phyloP scores from a whole-genome alignment of 1,140 invertebrate species.

The Sinonovacula constricta region DNA sequence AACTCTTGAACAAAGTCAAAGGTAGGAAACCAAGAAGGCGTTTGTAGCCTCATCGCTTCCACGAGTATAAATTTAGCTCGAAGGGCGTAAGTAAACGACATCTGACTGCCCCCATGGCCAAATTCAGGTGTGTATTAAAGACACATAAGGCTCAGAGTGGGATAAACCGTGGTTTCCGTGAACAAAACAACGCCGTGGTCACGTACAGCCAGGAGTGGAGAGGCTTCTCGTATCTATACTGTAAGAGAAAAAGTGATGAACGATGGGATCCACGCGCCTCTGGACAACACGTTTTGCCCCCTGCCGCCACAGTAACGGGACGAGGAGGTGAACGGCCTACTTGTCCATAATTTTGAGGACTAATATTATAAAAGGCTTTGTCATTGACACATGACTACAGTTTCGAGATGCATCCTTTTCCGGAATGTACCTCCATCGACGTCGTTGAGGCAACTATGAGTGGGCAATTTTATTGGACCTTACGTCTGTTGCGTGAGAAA shows the following conservation, averaged over 20 bases:
- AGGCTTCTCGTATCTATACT: constrained; percentile 38
- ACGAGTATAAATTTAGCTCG: constrained; percentile 39
- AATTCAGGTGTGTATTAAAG: neutral
- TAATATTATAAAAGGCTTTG: neutral
- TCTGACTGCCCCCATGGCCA: neutral
- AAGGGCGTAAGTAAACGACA: constrained; percentile 32
- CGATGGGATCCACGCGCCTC: constrained; percentile 25
- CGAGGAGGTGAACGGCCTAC: constrained; percentile 7
- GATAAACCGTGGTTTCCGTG: constrained; percentile 19
- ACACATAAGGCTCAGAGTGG: neutral
- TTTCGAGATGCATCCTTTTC: no score
- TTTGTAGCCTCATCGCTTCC: neutral
- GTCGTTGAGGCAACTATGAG: no score
- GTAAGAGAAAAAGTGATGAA: constrained; percentile 26
- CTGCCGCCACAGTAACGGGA: neutral
- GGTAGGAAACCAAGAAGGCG: neutral
- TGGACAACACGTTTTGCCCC: constrained; percentile 16
- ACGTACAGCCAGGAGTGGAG: constrained; percentile 13
- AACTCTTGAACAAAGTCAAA: no score
- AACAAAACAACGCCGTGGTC: constrained; percentile 19
- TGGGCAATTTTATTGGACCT: no score
- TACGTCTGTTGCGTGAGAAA: no score
- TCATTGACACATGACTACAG: neutral
- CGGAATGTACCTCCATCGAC: no score
- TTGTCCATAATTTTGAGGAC: constrained; percentile 4